phyloP scores from a whole-genome alignment of 2,888 invertebrate genomes.

The Hyposoter didymator region DNA sequence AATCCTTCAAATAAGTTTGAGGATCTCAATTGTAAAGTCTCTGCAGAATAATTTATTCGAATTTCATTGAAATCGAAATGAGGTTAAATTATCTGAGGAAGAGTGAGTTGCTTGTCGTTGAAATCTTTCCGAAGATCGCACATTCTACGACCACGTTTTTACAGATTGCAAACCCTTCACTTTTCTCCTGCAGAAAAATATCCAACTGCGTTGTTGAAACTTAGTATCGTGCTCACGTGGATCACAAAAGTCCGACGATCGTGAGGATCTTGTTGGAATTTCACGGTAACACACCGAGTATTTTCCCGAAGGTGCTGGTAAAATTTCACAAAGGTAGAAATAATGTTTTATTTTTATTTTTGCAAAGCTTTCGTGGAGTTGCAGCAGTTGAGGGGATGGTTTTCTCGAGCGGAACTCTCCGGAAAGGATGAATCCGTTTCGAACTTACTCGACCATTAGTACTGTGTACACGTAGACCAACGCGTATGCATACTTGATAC shows the following conservation, averaged over 20 bases:
- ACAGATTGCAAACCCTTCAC: background rate
- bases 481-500: constrained; percentile 30
- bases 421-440: constrained; percentile 19
- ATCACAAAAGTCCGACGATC: no score
- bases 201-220: no score
- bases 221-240: no score
- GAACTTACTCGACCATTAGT: constrained; percentile 18
- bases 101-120: background rate
- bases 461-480: constrained; percentile 16
- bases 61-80: background rate
- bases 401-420: constrained; percentile 10
- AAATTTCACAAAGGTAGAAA: background rate
- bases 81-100: background rate
- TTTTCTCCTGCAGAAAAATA: background rate
- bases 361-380: background rate
- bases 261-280: background rate
- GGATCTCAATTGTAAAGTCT: background rate
- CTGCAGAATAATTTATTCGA: background rate
- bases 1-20: background rate
- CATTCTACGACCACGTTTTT: background rate
- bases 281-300: background rate
- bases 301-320: background rate
- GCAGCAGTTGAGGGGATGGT: background rate
- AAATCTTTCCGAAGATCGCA: background rate
- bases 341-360: no score